Evolutionary conservation across 2,888 invertebrate species (phyloP).

Genomic region (Euplagia quadripunctaria): DNA sequence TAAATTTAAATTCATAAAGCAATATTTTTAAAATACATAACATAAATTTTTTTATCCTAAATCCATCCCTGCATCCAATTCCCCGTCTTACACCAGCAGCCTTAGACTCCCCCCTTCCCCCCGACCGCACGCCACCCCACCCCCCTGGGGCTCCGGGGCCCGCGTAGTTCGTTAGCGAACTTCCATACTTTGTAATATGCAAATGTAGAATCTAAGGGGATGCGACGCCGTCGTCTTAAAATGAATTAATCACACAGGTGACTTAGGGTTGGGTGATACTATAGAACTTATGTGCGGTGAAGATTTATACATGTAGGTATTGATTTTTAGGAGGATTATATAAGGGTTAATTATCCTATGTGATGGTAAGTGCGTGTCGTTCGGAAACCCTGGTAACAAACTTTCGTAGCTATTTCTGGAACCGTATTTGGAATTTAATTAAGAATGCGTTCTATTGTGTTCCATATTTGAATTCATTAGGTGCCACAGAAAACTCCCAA

Average conservation of each 20-base stretch:
- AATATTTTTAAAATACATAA: background rate
- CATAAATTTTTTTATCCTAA: constrained; percentile 30
- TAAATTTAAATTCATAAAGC: background rate
- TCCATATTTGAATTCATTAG: too few species aligned
- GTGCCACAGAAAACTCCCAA: too few species aligned
- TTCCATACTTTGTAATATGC: constrained; percentile 88
- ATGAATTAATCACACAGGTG: constrained; percentile 87
- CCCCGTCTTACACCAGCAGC: constrained; percentile 85
- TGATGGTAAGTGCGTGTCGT: background rate
- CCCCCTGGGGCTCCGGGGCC: constrained; percentile 32
- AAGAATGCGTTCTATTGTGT: too few species aligned
- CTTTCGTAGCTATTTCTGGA: too few species aligned
- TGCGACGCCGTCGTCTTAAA: constrained; percentile 82
- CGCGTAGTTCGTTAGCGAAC: constrained; percentile 83
- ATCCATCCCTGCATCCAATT: constrained; percentile 79
- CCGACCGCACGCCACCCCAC: constrained; percentile 51
- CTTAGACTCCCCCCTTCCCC: constrained; percentile 69
- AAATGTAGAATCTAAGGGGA: constrained; percentile 83
- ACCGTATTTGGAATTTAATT: too few species aligned
- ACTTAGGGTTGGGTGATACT: constrained; percentile 53
- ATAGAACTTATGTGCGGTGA: constrained; percentile 36
- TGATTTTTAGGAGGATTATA: constrained; percentile 42
- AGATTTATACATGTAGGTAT: constrained; percentile 30
- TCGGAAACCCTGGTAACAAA: background rate
- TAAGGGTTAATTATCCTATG: constrained; percentile 25